Evolutionary conservation across 2,113 vertebrate species (phyloP), one percentile per base, ranked within the genome.

Genomic region (Megaleporinus macrocephalus): DNA sequence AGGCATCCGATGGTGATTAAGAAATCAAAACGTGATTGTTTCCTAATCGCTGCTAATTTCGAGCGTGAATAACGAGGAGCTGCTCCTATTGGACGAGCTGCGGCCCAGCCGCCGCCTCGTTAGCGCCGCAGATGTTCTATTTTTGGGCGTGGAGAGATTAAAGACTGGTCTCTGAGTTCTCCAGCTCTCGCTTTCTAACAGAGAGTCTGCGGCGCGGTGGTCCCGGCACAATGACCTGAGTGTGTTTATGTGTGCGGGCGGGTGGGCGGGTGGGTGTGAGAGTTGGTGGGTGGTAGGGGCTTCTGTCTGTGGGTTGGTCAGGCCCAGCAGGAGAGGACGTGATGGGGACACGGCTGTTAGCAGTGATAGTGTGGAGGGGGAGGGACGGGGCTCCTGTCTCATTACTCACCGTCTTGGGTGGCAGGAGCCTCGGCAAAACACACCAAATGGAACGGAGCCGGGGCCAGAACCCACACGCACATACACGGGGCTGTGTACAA

Each of bases 1-100:
- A 86, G 83, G 85, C 85, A 82, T 83, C 85, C 84, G 86, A 90
- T 87, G 71, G 49, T 61, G 57, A 61, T 61, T 61, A 26, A 70
- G 65, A 41, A 68, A 22, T 41, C 33, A 73, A 73, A 78, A 77
- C 75, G 69, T 85, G 81, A 89, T 90, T 82, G 87, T 85, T 81
- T 84, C 24, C 5, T 49, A 82, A 84, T 76, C 68, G 4, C 29
- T 29, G 53, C 66, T 76, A 69, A 82, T 76, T 76, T 68, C 10
- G 62, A 75, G 30, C 16, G 22, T n/a, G 18, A 15, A 20, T 20
- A 66, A 41, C 41, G 33, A 33, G 29, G 16, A 13, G 3, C 9
- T 70, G 66, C 0, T 44, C 66, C 1, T n/a, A 41, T n/a, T 44
- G 66, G 16, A 22, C 26, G n/a, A 70, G 66, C 36, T 44, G 66